phyloP scores from a whole-genome alignment of 92 coral and sea anemone species.

The Porites evermanni region DNA sequence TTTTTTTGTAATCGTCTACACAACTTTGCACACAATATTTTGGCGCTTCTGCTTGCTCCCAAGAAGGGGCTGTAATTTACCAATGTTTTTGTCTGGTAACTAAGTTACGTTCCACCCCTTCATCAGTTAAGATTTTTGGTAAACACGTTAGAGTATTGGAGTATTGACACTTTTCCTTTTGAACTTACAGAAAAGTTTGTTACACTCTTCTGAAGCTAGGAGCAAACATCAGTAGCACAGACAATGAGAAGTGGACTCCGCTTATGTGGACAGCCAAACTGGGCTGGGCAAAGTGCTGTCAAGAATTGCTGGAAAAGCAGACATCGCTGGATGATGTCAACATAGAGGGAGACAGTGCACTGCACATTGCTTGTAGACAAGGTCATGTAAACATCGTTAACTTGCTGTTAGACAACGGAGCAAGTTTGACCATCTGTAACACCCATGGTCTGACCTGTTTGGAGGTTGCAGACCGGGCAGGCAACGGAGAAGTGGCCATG shows the following conservation, averaged over 20 bases:
- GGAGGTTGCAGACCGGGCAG: slow-evolving; percentile 75
- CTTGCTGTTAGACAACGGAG: slow-evolving; percentile 71
- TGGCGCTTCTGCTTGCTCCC: too few relatives aligned
- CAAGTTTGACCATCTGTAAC: slow-evolving; percentile 59
- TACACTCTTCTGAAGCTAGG: slow-evolving; percentile 59
- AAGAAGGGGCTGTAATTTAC: too few relatives aligned
- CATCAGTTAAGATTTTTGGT: not conserved
- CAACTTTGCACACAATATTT: too few relatives aligned
- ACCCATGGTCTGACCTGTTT: slow-evolving; percentile 58
- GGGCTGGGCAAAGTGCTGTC: slow-evolving; percentile 59
- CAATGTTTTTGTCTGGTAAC: too few relatives aligned
- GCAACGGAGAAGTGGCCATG: slow-evolving; percentile 65
- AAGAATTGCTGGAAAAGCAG: slow-evolving; percentile 52
- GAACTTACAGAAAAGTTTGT: slow-evolving; percentile 65
- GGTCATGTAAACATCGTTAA: slow-evolving; percentile 64
- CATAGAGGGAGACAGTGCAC: slow-evolving; percentile 69
- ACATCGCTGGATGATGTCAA: slow-evolving; percentile 53
- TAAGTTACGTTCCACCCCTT: not conserved
- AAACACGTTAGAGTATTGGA: not conserved
- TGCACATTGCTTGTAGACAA: slow-evolving; percentile 69
- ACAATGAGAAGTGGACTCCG: slow-evolving; percentile 67
- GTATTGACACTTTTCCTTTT: not conserved
- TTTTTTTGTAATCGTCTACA: too few relatives aligned
- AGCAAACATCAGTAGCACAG: slow-evolving; percentile 64
- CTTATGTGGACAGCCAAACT: slow-evolving; percentile 66